Percentiles rank a stretch among this genome's conserved stretches.
These are phyloP conservation scores for Callaeas wilsoni DNA, from an alignment of 2,113 vertebrate species.

Conservation along the genomic window DNA sequence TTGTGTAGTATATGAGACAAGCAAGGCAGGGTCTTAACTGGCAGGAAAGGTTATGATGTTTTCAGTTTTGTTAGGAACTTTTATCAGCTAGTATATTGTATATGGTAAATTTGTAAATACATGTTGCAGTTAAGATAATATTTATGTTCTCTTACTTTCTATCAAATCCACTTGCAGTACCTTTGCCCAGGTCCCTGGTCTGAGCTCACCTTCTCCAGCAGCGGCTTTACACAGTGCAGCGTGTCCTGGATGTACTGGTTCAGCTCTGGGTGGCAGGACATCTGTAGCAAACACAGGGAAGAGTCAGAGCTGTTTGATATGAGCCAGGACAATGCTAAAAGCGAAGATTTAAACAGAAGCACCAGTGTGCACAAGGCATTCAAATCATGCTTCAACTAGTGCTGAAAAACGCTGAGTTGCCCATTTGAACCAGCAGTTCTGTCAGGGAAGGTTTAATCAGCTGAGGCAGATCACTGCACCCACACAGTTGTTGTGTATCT, in stretches of 20 bases:
- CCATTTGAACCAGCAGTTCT: background rate
- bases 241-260: constrained; percentile 98
- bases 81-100: background rate
- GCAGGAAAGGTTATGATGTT: background rate
- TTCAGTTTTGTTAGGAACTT: background rate
- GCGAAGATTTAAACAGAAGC: background rate
- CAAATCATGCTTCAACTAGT: background rate
- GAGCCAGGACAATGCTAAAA: background rate
- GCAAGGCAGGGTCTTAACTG: background rate
- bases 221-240: constrained; percentile 91
- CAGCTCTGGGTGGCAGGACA: constrained; percentile 96
- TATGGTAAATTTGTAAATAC: background rate
- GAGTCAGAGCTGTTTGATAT: background rate
- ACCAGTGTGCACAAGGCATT: background rate
- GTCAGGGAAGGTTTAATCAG: background rate
- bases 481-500: rapidly evolving
- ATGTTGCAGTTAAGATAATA: background rate
- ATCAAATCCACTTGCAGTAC: background rate
- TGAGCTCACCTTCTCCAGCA: constrained; percentile 90
- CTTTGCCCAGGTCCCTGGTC: background rate
- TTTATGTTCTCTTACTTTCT: background rate
- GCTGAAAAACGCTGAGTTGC: background rate
- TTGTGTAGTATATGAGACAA: background rate
- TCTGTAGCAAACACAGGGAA: constrained; percentile 71
- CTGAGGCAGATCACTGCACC: background rate